A percentile compares a stretch with the other conserved stretches of the same genome.
phyloP scores from a whole-genome alignment of 2,888 invertebrate species.

The Chrysolina haemoptera region DNA sequence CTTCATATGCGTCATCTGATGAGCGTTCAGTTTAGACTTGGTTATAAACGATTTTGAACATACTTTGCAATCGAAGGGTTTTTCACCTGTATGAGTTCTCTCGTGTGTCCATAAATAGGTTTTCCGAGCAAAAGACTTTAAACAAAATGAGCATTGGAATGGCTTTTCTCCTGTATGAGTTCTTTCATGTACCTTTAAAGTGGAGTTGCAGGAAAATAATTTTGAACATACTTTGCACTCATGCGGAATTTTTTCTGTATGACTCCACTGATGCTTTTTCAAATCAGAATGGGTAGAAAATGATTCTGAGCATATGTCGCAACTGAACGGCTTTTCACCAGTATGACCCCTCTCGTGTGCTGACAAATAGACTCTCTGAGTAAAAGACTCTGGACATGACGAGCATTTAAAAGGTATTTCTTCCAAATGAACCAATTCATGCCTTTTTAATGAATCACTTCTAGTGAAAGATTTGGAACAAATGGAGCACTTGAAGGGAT shows the following conservation, averaged over 20 bases:
- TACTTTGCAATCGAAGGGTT: neutral
- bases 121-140: neutral
- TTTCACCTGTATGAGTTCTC: neutral
- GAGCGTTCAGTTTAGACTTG: neutral
- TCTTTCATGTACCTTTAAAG: neutral
- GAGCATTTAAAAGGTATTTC: too few species aligned
- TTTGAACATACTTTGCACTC: neutral
- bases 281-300: constrained; percentile 20
- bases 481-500: too few species aligned
- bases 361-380: too few species aligned
- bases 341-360: neutral
- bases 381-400: too few species aligned
- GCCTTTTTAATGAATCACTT: too few species aligned
- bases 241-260: neutral
- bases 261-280: neutral
- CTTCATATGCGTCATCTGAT: too few species aligned
- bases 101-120: too few species aligned
- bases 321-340: neutral
- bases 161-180: neutral
- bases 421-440: too few species aligned
- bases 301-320: constrained; percentile 34
- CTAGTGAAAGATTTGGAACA: too few species aligned
- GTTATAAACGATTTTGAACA: neutral
- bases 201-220: neutral
- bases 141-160: neutral